Evolutionary conservation across 2,888 invertebrate species (phyloP).

Genomic region (Mactromeris polynyma): DNA sequence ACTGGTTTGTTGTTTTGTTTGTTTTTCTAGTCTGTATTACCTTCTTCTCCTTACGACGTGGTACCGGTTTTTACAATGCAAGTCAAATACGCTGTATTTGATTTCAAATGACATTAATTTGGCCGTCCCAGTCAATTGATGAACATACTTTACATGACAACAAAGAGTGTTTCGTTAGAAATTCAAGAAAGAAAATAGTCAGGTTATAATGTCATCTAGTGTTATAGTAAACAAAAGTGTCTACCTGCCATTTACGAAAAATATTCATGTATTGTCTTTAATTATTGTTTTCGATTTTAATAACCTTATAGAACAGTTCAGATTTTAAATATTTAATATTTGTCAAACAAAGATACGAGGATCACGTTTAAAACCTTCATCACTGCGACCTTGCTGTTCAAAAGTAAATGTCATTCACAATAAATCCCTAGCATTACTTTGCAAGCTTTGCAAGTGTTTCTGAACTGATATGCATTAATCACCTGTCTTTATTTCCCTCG

Average conservation of each 20-base stretch:
- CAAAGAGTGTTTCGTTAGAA: no score
- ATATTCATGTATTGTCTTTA: not conserved
- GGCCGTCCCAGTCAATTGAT: no score
- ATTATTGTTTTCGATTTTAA: not conserved
- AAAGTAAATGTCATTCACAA: not conserved
- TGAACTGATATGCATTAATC: not conserved
- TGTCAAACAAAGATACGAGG: not conserved
- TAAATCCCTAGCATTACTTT: not conserved
- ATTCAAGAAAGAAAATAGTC: no score
- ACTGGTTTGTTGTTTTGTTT: slow-evolving; percentile 3
- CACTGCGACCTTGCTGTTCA: not conserved
- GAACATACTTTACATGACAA: no score
- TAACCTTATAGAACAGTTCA: not conserved
- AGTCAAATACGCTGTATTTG: not conserved
- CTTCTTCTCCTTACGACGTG: not conserved
- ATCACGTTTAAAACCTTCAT: not conserved
- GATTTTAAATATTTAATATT: not conserved
- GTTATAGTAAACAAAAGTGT: not conserved
- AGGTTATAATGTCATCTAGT: no score
- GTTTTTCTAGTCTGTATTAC: not conserved
- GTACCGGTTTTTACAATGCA: not conserved
- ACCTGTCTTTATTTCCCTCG: not conserved
- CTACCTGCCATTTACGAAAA: not conserved
- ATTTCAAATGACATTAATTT: no score
- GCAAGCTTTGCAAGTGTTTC: not conserved